Evolutionary conservation across 2,113 vertebrate species (phyloP).

Genomic region (Tenrec ecaudatus): DNA sequence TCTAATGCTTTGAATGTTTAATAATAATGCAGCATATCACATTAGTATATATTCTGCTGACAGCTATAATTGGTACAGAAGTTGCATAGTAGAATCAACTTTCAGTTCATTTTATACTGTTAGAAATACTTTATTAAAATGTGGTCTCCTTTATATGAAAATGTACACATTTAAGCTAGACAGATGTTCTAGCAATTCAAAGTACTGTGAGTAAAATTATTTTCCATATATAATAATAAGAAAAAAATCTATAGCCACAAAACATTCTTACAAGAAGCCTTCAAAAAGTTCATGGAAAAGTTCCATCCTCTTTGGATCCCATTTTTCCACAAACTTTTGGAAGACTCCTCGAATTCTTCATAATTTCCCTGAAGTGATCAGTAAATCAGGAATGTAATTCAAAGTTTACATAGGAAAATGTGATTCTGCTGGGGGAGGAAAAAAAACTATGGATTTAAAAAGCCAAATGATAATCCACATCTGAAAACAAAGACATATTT

Average conservation of each 20-base stretch:
- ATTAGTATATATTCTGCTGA: neutral
- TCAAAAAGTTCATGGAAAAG: no score
- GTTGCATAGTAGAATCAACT: neutral
- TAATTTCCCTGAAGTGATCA: conserved; percentile 42
- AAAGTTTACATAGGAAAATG: neutral
- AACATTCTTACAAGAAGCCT: neutral
- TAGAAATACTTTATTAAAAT: conserved; percentile 42
- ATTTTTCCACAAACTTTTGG: no score
- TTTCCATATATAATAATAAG: neutral
- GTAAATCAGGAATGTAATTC: conserved; percentile 45
- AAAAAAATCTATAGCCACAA: conserved; percentile 43
- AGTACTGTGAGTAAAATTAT: conserved; percentile 15
- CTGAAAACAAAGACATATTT: conserved; percentile 4
- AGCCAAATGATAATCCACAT: neutral
- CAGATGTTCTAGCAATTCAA: neutral
- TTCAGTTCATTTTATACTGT: conserved; percentile 27
- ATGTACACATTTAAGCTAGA: conserved; percentile 27
- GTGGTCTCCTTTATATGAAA: conserved; percentile 11
- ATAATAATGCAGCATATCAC: neutral
- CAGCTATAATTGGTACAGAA: neutral
- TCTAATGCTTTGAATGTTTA: conserved; percentile 17
- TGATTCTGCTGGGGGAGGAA: neutral
- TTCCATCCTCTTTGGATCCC: no score
- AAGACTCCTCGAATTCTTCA: neutral
- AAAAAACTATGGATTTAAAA: neutral